These are phyloP conservation scores for Drosophila dunni DNA, from an alignment of 1,140 invertebrate genomes.

Conservation along the genomic window DNA sequence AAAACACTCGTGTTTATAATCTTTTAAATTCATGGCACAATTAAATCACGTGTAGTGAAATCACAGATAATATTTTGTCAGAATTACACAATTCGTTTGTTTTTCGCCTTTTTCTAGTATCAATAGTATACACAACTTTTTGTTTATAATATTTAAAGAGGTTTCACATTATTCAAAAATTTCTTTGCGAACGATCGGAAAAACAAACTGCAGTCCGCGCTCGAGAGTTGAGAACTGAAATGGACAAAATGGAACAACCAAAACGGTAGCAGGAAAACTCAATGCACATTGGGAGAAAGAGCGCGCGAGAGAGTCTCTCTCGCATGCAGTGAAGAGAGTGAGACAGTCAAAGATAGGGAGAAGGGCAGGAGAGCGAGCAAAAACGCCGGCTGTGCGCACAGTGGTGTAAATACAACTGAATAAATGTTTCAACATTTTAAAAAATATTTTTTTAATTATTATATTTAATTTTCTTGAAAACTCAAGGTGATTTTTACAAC, in stretches of 20 bases:
- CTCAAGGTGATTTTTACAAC: too few relatives aligned
- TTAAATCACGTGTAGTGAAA: slow-evolving; percentile 17
- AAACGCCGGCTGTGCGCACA: slow-evolving; percentile 39
- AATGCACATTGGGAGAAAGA: slow-evolving; percentile 29
- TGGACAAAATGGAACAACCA: slow-evolving; percentile 46
- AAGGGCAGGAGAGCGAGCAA: slow-evolving; percentile 17
- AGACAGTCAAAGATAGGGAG: not conserved
- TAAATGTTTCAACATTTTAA: not conserved
- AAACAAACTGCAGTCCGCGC: slow-evolving; percentile 52
- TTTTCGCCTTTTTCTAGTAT: not conserved
- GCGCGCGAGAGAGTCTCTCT: not conserved
- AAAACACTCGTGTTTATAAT: not conserved
- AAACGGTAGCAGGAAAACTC: slow-evolving; percentile 53
- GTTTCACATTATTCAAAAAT: slow-evolving; percentile 8
- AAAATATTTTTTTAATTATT: not conserved
- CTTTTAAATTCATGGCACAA: slow-evolving; percentile 8
- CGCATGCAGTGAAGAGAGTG: not conserved
- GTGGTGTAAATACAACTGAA: slow-evolving; percentile 5
- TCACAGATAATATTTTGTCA: slow-evolving; percentile 18
- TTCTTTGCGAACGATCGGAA: slow-evolving; percentile 25
- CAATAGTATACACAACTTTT: slow-evolving; percentile 3
- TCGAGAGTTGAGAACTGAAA: slow-evolving; percentile 57
- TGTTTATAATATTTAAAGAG: slow-evolving; percentile 12
- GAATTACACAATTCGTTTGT: slow-evolving; percentile 4
- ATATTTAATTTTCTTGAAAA: not conserved